Conservation (phyloP, 2,113 vertebrate species). For the Gnathonemus longibarbis region DNA sequence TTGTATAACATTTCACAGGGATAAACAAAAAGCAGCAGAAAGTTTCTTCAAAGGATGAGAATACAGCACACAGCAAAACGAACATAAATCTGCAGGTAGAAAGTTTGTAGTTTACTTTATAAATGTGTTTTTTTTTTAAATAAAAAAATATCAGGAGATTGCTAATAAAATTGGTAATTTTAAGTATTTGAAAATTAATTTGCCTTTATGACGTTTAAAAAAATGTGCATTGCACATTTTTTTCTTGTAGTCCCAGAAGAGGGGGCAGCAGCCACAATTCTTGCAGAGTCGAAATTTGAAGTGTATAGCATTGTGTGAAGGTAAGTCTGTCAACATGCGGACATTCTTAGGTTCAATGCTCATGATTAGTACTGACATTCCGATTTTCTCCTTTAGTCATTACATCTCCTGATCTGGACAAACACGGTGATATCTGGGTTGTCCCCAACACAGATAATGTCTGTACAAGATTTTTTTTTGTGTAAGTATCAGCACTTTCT, state of each 20-base stretch:
- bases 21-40: conserved; percentile 90
- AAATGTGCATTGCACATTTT: neutral
- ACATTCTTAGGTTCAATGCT: neutral
- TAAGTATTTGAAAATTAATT: neutral
- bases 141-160: too few relatives aligned
- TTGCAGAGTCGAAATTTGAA: conserved; percentile 86
- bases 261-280: conserved; percentile 82
- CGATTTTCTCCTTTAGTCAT: conserved; percentile 60
- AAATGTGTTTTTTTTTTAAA: neutral
- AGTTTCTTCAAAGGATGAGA: conserved; percentile 77
- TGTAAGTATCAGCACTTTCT: conserved; percentile 63
- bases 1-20: conserved; percentile 55
- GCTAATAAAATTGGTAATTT: neutral
- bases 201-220: neutral
- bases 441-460: conserved; percentile 84
- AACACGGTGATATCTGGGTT: conserved; percentile 87
- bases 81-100: conserved; percentile 70
- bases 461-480: conserved; percentile 89
- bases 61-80: conserved; percentile 70
- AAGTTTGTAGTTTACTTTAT: neutral
- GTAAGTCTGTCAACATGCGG: conserved; percentile 48
- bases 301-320: conserved; percentile 93
- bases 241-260: conserved; percentile 72
- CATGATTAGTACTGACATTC: neutral
- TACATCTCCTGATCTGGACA: conserved; percentile 83